These are phyloP conservation scores for Eulemur mongoz DNA, from an alignment of 2,797 vertebrate species.

Conservation along the genomic window DNA sequence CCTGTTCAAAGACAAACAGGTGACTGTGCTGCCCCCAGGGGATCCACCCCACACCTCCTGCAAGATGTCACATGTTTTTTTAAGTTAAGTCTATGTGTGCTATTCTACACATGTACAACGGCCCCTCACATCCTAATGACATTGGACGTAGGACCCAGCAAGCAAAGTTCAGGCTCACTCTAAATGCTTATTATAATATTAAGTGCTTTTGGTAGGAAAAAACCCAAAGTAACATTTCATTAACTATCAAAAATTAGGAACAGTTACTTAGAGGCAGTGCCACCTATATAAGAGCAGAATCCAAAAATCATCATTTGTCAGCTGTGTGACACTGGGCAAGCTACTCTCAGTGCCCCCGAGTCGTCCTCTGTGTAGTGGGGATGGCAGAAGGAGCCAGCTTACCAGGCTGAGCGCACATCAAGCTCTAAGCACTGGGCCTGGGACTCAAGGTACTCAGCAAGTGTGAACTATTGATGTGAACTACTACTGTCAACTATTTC, in stretches of 20 bases:
- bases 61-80: not conserved
- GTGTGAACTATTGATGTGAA: not conserved
- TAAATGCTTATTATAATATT: not conserved
- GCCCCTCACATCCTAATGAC: not conserved
- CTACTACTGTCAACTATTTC: not conserved
- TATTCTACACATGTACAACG: not conserved
- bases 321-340: not conserved
- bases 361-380: not conserved
- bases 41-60: too few species aligned
- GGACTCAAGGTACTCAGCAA: not conserved
- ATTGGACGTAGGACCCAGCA: not conserved
- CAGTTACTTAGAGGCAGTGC: not conserved
- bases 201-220: not conserved
- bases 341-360: too few species aligned
- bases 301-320: not conserved
- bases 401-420: not conserved
- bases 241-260: not conserved
- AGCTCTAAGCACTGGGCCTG: not conserved
- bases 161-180: not conserved
- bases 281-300: not conserved
- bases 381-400: accelerated
- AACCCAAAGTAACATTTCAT: not conserved
- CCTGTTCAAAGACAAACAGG: not conserved
- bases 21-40: not conserved
- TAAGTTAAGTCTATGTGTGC: not conserved